A percentile compares a stretch with the other conserved stretches of the same genome.
These are phyloP conservation scores for Enteromius fasciolatus DNA, from an alignment of 2,797 vertebrate genomes.

Conservation along the genomic window DNA sequence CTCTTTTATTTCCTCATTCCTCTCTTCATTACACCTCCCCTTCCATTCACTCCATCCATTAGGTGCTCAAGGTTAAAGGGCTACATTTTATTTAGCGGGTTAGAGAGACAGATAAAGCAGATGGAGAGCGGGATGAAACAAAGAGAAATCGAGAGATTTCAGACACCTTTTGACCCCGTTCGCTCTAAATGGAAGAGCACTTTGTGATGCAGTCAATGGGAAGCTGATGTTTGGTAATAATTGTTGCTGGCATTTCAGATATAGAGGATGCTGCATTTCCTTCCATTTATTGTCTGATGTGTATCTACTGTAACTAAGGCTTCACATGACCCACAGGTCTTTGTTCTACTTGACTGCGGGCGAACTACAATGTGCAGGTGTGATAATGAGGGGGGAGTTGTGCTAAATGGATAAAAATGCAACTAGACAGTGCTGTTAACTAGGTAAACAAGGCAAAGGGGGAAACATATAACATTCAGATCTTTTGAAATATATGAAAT, in stretches of 20 bases:
- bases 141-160: conserved; percentile 19
- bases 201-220: background rate
- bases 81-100: conserved; percentile 65
- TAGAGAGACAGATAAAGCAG: conserved; percentile 23
- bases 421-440: background rate
- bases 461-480: background rate
- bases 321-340: conserved; percentile 6
- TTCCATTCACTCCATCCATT: conserved; percentile 71
- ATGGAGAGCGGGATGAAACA: conserved; percentile 1
- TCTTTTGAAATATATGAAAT: background rate
- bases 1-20: conserved; percentile 68
- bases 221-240: conserved; percentile 1
- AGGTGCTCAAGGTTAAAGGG: conserved; percentile 73
- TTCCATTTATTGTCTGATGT: background rate
- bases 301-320: background rate
- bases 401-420: background rate
- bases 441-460: background rate
- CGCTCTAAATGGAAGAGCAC: conserved; percentile 12
- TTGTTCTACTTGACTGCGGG: conserved; percentile 18
- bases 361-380: background rate
- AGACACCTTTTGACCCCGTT: conserved; percentile 28
- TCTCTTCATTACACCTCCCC: conserved; percentile 60
- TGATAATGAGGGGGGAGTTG: background rate
- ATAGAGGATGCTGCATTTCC: background rate
- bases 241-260: conserved; percentile 25